phyloP scores from a whole-genome alignment of 2,113 vertebrate genomes.

The Abramis brama region DNA sequence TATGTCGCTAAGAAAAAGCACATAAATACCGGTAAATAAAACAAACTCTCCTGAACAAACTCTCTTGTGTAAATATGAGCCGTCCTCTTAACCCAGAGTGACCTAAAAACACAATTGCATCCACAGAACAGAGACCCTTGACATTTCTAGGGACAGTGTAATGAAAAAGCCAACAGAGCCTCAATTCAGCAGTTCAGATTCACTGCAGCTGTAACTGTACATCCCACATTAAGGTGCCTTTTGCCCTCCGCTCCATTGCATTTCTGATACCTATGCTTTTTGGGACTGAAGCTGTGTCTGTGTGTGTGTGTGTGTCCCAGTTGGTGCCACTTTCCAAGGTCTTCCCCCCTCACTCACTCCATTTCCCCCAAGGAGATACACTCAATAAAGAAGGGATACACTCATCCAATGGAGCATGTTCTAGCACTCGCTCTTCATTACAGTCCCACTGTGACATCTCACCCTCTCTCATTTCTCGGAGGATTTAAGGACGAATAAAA shows the following conservation, averaged over 20 bases:
- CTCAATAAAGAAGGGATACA: conserved; percentile 49
- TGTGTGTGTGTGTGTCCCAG: conserved; percentile 30
- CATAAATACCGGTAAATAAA: neutral
- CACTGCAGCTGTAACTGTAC: neutral
- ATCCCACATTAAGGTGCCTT: neutral
- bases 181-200: conserved; percentile 1
- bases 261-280: neutral
- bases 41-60: conserved; percentile 1
- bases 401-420: conserved; percentile 57
- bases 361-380: conserved; percentile 58
- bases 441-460: conserved; percentile 54
- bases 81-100: neutral
- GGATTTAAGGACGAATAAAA: conserved; percentile 56
- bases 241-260: neutral
- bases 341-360: conserved; percentile 48
- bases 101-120: conserved; percentile 22
- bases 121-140: neutral
- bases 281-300: neutral
- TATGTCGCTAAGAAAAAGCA: neutral
- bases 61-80: neutral
- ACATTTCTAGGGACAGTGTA: neutral
- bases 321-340: conserved; percentile 27
- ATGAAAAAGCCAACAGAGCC: neutral
- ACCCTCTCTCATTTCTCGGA: conserved; percentile 38
- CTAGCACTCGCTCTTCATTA: conserved; percentile 59